Conservation (phyloP, 1,140 invertebrate genomes). For the Anastatus disparis region DNA sequence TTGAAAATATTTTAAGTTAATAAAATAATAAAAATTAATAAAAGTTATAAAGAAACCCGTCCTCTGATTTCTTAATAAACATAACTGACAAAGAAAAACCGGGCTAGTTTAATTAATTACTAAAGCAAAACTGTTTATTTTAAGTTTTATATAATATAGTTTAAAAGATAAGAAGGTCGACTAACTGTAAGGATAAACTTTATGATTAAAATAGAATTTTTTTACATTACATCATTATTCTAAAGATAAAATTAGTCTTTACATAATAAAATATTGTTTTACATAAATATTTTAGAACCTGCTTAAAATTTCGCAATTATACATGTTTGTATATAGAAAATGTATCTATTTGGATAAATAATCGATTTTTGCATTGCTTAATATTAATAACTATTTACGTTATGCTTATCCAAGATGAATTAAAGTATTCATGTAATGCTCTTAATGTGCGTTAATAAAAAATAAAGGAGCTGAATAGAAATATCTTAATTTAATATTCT, state of each 20-base stretch:
- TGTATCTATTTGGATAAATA: too few species aligned
- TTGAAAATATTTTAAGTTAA: too few species aligned
- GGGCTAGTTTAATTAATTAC: conserved; percentile 3
- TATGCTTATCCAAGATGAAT: not conserved
- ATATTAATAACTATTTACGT: conserved; percentile 3
- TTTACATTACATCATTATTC: too few species aligned
- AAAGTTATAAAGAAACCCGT: not conserved
- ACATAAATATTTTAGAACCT: not conserved
- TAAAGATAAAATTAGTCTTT: conserved; percentile 3
- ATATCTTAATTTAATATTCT: too few species aligned
- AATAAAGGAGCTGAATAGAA: too few species aligned
- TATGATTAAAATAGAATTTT: too few species aligned
- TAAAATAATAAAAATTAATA: not conserved
- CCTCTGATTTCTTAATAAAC: not conserved
- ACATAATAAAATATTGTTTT: conserved; percentile 9
- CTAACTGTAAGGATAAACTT: too few species aligned
- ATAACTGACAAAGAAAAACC: conserved; percentile 6
- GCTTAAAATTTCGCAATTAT: conserved; percentile 8
- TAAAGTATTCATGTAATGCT: not conserved
- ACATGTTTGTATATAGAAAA: too few species aligned
- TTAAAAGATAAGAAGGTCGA: conserved; percentile 1
- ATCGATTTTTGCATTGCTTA: conserved; percentile 17
- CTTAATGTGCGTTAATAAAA: too few species aligned
- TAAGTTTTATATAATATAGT: conserved; percentile 10
- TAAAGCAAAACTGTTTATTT: not conserved